Evolutionary conservation across 2,888 invertebrate species (phyloP), one percentile per base, ranked within the genome.

Genomic region (Amphipoea lucens): DNA sequence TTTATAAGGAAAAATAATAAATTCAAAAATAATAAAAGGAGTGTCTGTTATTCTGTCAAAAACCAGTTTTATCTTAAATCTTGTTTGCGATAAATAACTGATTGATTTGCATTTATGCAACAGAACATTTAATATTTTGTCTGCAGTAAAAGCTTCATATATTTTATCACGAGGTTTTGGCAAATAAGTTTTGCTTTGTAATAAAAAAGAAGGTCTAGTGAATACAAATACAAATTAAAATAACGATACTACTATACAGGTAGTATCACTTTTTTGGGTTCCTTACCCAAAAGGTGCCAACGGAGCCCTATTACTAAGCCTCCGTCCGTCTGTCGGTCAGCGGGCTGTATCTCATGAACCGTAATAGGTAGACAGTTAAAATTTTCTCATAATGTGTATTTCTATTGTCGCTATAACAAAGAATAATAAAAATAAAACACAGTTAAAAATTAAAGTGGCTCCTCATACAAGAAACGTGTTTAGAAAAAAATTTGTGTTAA

Each of bases 31-130:
- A 54, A 45, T 36, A 36, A 40, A 70, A 57, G 63, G 6, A 20
- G 17, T 29, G 5, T 17, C 29, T 57, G 29, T 4, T 2, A 48
- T 23, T 63, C 17, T n/a, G 42, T 12, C 60, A 36, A 62, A 54
- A 66, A 67, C 48, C 60, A 40, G 62, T 69, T 76, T 70, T 71
- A 67, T 63, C 62, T 63, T 45, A 36, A 70, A 36, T 76, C 57
- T 69, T 42, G 42, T 20, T 71, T 51, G n/a, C 17, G 62, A 68
- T 48, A 51, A 6, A 68, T 48, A 51, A 6, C 9, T n/a, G 11
- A 51, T 9, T 36, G 9, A 4, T n/a, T 69, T 69, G 17, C 57
- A 79, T 79, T 48, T 48, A 57, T 66, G 29, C 7, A 60, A 40
- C 36, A 54, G 20, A 54, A 57, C 65, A 51, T 36, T 36, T 36